Base-by-base conservation (phyloP, 2,888 invertebrate species). In the Homarus gammarus region DNA sequence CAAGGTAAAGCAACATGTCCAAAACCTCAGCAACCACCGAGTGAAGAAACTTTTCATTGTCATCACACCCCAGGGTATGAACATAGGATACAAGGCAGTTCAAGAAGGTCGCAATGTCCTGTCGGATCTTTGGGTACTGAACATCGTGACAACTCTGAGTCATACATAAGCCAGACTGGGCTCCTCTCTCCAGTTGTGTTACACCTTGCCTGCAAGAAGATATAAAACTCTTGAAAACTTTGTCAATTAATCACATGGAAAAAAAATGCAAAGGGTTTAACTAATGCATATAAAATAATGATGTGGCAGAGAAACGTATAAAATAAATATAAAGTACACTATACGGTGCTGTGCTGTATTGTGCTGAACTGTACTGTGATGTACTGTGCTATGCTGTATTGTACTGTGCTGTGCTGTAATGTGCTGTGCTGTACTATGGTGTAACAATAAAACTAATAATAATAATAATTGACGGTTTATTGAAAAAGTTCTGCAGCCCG, bases 131-230 rank as follows among this genome's bases (percentile, higher is more conserved):
- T 10, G 84, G 72, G 33, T 89, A 89, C 61, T 79, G 73, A 6
- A 64, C 15, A 18, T 72, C 72, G 22, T 64, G 75, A 12, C 68
- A 40, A 56, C 38, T 83, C 40, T 84, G 83, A 40, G 40, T 77
- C 15, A 68, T 27, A 38, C 75, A 70, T n/a, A 78, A 70, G 33
- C 72, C 68, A 38, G 89, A 84, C 38, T 85, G 72, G 5, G 84
- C 79, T 2, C 89, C 85, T 22, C 56, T 78, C 36, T 89, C 89
- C 10, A 89, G 49, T 44, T 89, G 84, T 36, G 56, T 44, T 44
- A 89, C 56, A 51, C 79, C 61, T 72, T 85, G 89, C 64, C 89
- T 89, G 64, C 8, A 77, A 64, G n/a, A 70, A 70, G 27, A n/a
- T n/a, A n/a, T 70, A 70, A 70, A 22, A 70, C 12, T 38, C 15